Conservation (phyloP, 2,797 vertebrate genomes). For the Dendrocincla fuliginosa region DNA sequence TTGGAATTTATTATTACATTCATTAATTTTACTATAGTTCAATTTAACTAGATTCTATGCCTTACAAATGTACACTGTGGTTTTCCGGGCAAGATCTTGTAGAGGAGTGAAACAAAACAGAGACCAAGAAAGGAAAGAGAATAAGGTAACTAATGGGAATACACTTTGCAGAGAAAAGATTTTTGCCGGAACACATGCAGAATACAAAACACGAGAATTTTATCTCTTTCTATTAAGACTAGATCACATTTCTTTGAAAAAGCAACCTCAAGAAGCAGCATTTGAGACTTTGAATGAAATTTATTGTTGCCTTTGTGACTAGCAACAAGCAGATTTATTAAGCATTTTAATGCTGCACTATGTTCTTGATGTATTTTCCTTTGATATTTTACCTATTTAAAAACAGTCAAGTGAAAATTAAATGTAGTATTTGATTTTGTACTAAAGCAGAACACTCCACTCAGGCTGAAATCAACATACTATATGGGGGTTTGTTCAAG, state of each 20-base stretch:
- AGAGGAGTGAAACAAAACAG: neutral
- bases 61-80: neutral
- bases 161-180: neutral
- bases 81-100: neutral
- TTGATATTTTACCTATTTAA: neutral
- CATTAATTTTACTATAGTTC: neutral
- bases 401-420: neutral
- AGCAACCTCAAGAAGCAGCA: neutral
- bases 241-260: neutral
- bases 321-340: neutral
- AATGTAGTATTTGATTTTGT: neutral
- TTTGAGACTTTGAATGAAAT: neutral
- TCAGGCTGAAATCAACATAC: neutral
- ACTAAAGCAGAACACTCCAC: neutral
- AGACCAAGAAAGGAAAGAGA: neutral
- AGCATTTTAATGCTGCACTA: neutral
- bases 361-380: neutral
- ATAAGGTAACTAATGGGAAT: neutral
- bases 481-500: neutral
- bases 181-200: neutral
- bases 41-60: neutral
- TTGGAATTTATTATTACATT: neutral
- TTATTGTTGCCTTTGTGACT: neutral
- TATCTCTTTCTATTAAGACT: neutral
- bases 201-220: neutral